A percentile compares a stretch with the other conserved stretches of the same genome.
Conservation (phyloP, 2,888 invertebrate species). For the Platerodrilus igneus region DNA sequence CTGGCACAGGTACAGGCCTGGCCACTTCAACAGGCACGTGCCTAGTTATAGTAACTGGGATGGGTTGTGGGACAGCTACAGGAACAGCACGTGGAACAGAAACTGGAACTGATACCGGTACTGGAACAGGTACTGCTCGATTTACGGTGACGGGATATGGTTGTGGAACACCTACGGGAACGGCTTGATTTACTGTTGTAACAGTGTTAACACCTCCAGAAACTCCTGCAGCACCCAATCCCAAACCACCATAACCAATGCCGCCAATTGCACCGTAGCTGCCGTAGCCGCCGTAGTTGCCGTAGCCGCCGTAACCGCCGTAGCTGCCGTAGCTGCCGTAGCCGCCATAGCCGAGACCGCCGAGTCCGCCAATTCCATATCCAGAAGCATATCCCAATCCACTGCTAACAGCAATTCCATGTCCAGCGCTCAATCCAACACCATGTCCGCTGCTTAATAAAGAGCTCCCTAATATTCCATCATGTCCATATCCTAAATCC, state of each 20-base stretch:
- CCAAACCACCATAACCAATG: slow-evolving; percentile 13
- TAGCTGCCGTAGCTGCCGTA: no score
- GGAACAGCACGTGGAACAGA: slow-evolving; percentile 32
- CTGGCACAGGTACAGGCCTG: slow-evolving; percentile 37
- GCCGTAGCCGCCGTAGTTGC: slow-evolving; percentile 20
- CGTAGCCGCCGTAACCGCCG: slow-evolving; percentile 22
- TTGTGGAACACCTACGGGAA: slow-evolving; percentile 33
- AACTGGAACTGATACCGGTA: slow-evolving; percentile 33
- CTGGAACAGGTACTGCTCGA: slow-evolving; percentile 32
- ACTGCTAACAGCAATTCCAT: slow-evolving; percentile 3
- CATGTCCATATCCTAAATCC: slow-evolving; percentile 32
- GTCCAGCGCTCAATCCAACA: slow-evolving; percentile 1
- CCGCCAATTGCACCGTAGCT: slow-evolving; percentile 22
- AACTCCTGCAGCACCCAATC: slow-evolving; percentile 12
- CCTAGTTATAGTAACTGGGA: slow-evolving; percentile 28
- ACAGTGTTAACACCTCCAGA: slow-evolving; percentile 27
- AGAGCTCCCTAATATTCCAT: slow-evolving; percentile 1
- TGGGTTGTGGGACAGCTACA: slow-evolving; percentile 30
- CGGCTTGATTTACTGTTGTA: slow-evolving; percentile 32
- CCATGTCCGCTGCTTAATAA: no score
- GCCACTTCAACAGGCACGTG: slow-evolving; percentile 40
- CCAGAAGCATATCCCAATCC: slow-evolving; percentile 12
- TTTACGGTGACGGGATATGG: slow-evolving; percentile 32
- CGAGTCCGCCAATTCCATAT: slow-evolving; percentile 13
- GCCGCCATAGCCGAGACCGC: slow-evolving; percentile 22